Conservation (phyloP, 2,113 vertebrate genomes). For the Spheniscus mendiculus region DNA sequence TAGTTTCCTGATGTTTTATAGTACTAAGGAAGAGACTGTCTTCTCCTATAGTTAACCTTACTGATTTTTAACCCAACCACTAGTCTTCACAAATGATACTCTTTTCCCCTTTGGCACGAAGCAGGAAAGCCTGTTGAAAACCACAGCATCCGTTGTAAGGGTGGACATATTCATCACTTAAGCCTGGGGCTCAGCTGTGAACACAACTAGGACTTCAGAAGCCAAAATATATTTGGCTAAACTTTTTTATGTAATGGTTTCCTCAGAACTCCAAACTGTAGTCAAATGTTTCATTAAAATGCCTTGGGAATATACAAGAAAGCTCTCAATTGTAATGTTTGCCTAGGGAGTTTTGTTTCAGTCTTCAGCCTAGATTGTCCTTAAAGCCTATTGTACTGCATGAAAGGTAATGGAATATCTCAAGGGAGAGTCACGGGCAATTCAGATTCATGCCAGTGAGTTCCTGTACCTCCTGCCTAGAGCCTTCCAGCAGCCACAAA, state of each 20-base stretch:
- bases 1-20: background rate
- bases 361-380: background rate
- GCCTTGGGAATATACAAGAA: background rate
- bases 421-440: background rate
- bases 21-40: background rate
- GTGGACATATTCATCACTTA: background rate
- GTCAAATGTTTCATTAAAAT: constrained; percentile 10
- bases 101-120: background rate
- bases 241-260: background rate
- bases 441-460: background rate
- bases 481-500: constrained; percentile 5
- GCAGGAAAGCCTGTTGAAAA: constrained; percentile 16
- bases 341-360: background rate
- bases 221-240: constrained; percentile 28
- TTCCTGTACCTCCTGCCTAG: background rate
- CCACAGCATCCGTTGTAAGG: background rate
- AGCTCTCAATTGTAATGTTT: background rate
- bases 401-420: background rate
- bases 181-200: constrained; percentile 2
- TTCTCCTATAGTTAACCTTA: background rate
- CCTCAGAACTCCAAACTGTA: constrained; percentile 10
- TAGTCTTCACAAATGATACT: background rate
- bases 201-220: background rate
- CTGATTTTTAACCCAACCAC: background rate
- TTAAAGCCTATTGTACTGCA: constrained; percentile 4